A percentile compares a stretch with the other conserved stretches of the same genome.
phyloP scores from a whole-genome alignment of 2,888 invertebrate genomes.

The Schizaphis graminum region DNA sequence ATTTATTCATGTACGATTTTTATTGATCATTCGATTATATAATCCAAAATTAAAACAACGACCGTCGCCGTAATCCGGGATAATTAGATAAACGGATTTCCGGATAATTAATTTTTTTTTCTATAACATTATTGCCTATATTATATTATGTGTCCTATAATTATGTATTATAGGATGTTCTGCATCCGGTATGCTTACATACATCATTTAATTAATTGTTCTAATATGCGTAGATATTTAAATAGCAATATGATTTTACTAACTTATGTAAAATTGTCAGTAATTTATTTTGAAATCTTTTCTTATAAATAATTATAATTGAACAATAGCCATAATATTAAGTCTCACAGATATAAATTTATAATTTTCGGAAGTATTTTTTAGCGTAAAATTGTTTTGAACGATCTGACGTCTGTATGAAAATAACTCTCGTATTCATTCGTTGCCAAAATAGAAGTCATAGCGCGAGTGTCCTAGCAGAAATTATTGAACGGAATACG shows the following conservation, averaged over 20 bases:
- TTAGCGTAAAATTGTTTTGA: conserved; percentile 21
- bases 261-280: not conserved
- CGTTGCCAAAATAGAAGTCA: conserved; percentile 43
- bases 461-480: not conserved
- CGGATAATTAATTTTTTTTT: conserved; percentile 35
- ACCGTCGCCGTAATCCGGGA: not conserved
- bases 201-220: not conserved
- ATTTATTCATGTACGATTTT: not conserved
- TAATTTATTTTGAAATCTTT: not conserved
- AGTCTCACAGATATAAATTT: not conserved
- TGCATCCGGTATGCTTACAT: not conserved
- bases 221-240: not conserved
- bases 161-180: conserved; percentile 11
- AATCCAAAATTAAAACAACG: not conserved
- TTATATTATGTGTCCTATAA: not conserved
- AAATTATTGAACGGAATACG: conserved; percentile 41
- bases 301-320: not conserved
- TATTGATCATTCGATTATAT: not conserved
- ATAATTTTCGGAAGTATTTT: conserved; percentile 22
- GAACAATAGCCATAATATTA: not conserved
- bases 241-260: not conserved
- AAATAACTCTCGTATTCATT: conserved; percentile 59
- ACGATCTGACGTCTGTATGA: conserved; percentile 30
- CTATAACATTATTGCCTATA: not conserved
- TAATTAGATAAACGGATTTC: conserved; percentile 45